Conservation (phyloP, 2,113 vertebrate species). For the Ornithorhynchus anatinus region DNA sequence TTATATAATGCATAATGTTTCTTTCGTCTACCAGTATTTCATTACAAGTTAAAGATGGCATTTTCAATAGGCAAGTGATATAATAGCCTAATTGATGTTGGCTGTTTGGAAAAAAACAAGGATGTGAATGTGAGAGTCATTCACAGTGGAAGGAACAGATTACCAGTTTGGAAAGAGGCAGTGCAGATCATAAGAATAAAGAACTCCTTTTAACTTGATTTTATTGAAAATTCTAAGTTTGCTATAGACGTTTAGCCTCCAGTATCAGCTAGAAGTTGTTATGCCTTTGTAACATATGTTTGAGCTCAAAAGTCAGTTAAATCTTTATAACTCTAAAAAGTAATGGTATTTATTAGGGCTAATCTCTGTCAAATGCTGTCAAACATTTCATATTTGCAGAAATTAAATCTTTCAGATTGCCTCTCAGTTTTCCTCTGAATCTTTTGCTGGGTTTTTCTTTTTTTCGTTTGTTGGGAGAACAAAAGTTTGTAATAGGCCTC, state of each 20-base stretch:
- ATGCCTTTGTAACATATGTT: not conserved
- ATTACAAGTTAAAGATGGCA: not conserved
- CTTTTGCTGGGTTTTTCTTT: too few relatives aligned
- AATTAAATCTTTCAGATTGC: too few relatives aligned
- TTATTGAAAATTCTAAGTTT: conserved; percentile 14
- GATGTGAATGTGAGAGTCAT: not conserved
- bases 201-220: conserved; percentile 23
- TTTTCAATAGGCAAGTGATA: conserved; percentile 23
- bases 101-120: not conserved
- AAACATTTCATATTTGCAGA: not conserved
- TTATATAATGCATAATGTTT: not conserved
- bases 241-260: conserved; percentile 16
- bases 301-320: conserved; percentile 14
- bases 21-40: not conserved
- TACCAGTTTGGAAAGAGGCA: not conserved
- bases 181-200: not conserved
- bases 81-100: not conserved
- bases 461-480: not conserved
- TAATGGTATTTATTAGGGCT: not conserved
- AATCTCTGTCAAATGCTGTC: not conserved
- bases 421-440: too few relatives aligned
- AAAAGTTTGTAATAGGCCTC: conserved; percentile 4
- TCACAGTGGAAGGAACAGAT: not conserved
- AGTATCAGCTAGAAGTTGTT: conserved; percentile 17
- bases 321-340: not conserved